Base-by-base conservation (phyloP, 1,140 invertebrate species). In the Agrilus planipennis region DNA sequence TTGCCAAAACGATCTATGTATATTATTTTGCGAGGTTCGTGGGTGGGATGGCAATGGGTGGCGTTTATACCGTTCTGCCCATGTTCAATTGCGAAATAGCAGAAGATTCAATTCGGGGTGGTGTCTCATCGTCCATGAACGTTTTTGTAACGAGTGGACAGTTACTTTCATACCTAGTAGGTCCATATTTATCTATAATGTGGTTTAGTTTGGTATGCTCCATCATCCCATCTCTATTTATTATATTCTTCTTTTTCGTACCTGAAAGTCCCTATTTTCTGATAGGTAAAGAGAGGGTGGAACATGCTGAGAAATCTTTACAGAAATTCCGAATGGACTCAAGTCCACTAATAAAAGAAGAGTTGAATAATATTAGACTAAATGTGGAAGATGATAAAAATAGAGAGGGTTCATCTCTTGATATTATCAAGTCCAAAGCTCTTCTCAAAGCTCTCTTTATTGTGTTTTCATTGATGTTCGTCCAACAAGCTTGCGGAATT, bases 401-500 rank as follows among this genome's bases (percentile, higher is more conserved):
- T n/a, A n/a, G n/a, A n/a, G n/a, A n/a, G n/a, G n/a, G n/a, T n/a
- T n/a, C n/a, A n/a, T n/a, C n/a, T n/a, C n/a, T n/a, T n/a, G n/a
- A n/a, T n/a, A n/a, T n/a, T n/a, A n/a, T n/a, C n/a, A n/a, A n/a
- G n/a, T n/a, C n/a, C n/a, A n/a, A n/a, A n/a, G n/a, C n/a, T n/a
- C n/a, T n/a, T n/a, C n/a, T n/a, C n/a, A 68, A 67, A 42, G 69
- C 74, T 0, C 52, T 74, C 2, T 21, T 71, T 0, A 68, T 79
- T 34, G 68, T 68, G 19, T 58, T 78, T 36, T 69, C 67, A 4
- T 60, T 82, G 20, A 84, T 89, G 81, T 68, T 80, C 53, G 82
- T 89, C 62, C 85, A 89, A 55, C 81, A 85, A 57, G 70, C 83
- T 44, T 79, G 77, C 41, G 83, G 81, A 19, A 73, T 84, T 40